Evolutionary conservation across 2,113 vertebrate genomes (phyloP).

Genomic region (Perognathus longimembris): DNA sequence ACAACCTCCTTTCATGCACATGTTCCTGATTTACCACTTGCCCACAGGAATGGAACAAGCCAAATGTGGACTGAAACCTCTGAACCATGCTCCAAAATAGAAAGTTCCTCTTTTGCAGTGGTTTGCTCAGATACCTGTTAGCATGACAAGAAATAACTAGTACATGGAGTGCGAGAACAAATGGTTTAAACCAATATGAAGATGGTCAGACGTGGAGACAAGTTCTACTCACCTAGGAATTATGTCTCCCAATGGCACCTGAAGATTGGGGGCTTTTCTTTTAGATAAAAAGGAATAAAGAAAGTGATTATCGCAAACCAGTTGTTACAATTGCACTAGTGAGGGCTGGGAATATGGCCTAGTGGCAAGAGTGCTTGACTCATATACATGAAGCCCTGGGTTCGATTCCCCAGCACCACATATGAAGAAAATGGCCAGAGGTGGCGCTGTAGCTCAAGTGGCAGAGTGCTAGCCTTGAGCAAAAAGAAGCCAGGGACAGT

Average conservation of each 20-base stretch:
- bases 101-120: not conserved
- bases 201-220: not conserved
- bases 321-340: not conserved
- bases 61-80: not conserved
- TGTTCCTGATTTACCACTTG: not conserved
- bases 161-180: not conserved
- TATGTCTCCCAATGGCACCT: not conserved
- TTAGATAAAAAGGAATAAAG: not conserved
- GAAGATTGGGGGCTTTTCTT: not conserved
- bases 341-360: too few relatives aligned
- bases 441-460: too few relatives aligned
- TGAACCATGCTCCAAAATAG: not conserved
- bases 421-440: too few relatives aligned
- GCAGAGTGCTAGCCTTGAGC: too few relatives aligned
- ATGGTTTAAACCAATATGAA: not conserved
- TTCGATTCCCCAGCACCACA: too few relatives aligned
- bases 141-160: not conserved
- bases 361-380: too few relatives aligned
- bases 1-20: not conserved
- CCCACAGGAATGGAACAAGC: not conserved
- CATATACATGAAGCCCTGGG: too few relatives aligned
- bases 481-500: too few relatives aligned
- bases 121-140: not conserved
- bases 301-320: not conserved
- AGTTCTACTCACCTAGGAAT: not conserved